Evolutionary conservation across 2,888 invertebrate genomes (phyloP).

Genomic region (Troides aeacus): DNA sequence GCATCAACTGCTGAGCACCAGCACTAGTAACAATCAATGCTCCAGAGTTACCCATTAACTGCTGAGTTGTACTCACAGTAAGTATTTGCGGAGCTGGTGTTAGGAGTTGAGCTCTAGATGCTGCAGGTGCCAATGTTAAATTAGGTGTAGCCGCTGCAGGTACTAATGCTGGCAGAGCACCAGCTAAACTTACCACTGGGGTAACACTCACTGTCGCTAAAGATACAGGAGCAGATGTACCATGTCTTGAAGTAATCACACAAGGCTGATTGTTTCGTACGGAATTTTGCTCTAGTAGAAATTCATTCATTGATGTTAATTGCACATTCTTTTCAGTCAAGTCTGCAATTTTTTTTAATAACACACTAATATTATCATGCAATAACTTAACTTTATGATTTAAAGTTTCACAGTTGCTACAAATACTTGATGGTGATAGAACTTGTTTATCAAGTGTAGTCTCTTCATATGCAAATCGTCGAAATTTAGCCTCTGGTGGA

Average conservation of each 20-base stretch:
- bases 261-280: constrained; percentile 68
- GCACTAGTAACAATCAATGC: constrained; percentile 75
- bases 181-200: constrained; percentile 70
- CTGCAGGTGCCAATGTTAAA: constrained; percentile 66
- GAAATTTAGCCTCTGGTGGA: constrained; percentile 69
- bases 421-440: constrained; percentile 50
- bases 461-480: constrained; percentile 63
- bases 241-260: constrained; percentile 73
- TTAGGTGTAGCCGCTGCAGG: constrained; percentile 67
- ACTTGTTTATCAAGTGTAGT: constrained; percentile 57
- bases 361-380: constrained; percentile 74
- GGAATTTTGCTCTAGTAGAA: constrained; percentile 68
- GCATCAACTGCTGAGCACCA: constrained; percentile 74
- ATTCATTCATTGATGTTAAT: constrained; percentile 74
- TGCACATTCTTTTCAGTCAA: constrained; percentile 72
- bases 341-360: constrained; percentile 69
- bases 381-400: constrained; percentile 70
- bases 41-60: constrained; percentile 72
- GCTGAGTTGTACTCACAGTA: constrained; percentile 74
- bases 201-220: constrained; percentile 75
- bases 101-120: constrained; percentile 68
- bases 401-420: constrained; percentile 63
- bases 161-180: constrained; percentile 66
- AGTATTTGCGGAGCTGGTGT: constrained; percentile 74
- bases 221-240: constrained; percentile 72